Evolutionary conservation across 2,113 vertebrate genomes (phyloP).

Genomic region (Phainopepla nitens): DNA sequence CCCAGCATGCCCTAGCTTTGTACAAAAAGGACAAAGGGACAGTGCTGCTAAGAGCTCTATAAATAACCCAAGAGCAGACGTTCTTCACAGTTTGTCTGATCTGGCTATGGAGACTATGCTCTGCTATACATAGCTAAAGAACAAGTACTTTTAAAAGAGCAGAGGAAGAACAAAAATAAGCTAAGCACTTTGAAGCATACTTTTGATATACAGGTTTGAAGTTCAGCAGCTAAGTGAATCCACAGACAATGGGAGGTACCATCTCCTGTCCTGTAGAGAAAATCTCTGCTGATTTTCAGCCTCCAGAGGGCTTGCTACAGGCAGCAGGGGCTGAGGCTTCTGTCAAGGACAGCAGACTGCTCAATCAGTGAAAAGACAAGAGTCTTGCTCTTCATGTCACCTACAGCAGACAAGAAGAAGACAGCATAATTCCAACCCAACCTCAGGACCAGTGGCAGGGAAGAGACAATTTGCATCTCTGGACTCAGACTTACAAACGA

Average conservation of each 20-base stretch:
- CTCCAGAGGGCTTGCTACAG: background rate
- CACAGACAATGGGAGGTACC: background rate
- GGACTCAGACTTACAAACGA: background rate
- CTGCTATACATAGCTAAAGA: conserved; percentile 39
- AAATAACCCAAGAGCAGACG: background rate
- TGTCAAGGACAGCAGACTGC: background rate
- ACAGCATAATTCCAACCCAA: background rate
- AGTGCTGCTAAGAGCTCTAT: background rate
- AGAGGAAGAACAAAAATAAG: background rate
- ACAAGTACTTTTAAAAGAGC: background rate
- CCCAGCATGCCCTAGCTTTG: background rate
- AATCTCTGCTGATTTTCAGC: background rate
- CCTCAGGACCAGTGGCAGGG: background rate
- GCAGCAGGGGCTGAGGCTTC: accelerated
- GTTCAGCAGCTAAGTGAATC: background rate
- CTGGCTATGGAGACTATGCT: background rate
- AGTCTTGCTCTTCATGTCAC: background rate
- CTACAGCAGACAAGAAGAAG: background rate
- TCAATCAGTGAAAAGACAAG: background rate
- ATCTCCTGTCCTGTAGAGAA: background rate
- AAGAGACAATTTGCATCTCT: background rate
- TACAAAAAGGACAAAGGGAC: background rate
- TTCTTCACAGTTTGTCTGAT: background rate
- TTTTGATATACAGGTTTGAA: background rate
- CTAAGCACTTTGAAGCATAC: background rate